Evolutionary conservation across 64 coral and sea anemone genomes (phyloP).

Genomic region (Actinia tenebrosa): DNA sequence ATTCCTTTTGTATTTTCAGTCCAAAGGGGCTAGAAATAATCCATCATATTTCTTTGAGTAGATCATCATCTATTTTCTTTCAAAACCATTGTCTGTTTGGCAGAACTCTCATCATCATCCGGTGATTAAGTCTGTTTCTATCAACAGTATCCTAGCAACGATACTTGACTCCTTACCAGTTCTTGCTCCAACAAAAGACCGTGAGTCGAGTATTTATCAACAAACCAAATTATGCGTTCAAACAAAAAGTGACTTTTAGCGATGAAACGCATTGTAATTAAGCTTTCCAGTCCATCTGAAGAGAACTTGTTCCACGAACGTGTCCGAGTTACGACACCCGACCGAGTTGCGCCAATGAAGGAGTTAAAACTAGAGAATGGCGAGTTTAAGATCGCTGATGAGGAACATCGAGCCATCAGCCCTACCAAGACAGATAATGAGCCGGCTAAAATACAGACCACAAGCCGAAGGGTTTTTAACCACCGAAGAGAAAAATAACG

Average conservation of each 20-base stretch:
- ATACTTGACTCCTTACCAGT: neutral
- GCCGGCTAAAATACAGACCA: neutral
- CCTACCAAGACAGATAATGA: conserved; percentile 2
- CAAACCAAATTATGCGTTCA: conserved; percentile 18
- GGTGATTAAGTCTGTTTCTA: neutral
- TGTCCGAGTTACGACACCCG: neutral
- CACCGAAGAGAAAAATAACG: conserved; percentile 7
- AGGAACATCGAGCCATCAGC: conserved; percentile 6
- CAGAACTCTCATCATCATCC: neutral
- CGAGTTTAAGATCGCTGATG: neutral
- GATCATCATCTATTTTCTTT: neutral
- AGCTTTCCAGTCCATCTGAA: neutral
- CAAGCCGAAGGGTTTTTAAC: neutral
- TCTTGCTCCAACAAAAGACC: neutral
- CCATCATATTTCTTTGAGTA: conserved; percentile 3
- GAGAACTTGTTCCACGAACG: conserved; percentile 5
- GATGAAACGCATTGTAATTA: conserved; percentile 16
- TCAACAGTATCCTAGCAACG: neutral
- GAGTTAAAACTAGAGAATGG: conserved; percentile 1
- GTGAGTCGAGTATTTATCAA: conserved; percentile 11
- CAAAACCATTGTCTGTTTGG: neutral
- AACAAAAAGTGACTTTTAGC: conserved; percentile 22
- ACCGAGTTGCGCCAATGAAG: neutral
- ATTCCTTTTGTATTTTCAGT: neutral
- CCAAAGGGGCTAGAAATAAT: neutral